Conservation (phyloP, 2,113 vertebrate genomes). For the Puffinus mauretanicus region DNA sequence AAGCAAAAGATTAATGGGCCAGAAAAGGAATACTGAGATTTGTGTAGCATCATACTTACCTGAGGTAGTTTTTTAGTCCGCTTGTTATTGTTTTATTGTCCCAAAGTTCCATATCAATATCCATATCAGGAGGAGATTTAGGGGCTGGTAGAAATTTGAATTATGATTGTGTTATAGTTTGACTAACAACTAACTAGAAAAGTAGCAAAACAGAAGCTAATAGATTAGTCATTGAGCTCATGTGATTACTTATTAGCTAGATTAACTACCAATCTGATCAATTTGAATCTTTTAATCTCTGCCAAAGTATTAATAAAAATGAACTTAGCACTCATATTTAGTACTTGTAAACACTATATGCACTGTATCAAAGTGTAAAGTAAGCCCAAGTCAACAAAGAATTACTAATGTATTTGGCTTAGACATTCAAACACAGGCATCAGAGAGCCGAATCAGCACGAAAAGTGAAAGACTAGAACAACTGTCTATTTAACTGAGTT, state of each 20-base stretch:
- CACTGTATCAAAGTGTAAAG: neutral
- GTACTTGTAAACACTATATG: neutral
- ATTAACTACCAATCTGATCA: neutral
- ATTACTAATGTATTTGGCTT: neutral
- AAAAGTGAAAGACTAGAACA: neutral
- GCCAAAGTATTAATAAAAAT: neutral
- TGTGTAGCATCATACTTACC: constrained; percentile 74
- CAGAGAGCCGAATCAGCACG: neutral
- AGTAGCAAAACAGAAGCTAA: neutral
- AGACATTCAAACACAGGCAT: neutral
- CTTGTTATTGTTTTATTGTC: constrained; percentile 98
- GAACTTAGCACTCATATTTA: neutral
- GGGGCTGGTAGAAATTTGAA: constrained; percentile 76
- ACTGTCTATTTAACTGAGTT: neutral
- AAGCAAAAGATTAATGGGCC: neutral
- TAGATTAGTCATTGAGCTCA: neutral
- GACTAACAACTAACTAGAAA: neutral
- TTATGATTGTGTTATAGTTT: neutral
- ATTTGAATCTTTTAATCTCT: neutral
- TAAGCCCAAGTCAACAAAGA: neutral
- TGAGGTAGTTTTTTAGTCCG: constrained; percentile 98
- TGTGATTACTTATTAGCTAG: neutral
- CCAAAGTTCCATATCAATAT: constrained; percentile 93
- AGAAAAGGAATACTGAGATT: neutral
- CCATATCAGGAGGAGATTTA: constrained; percentile 89